Evolutionary conservation across 2,113 vertebrate genomes (phyloP).

Genomic region (Phoxinus phoxinus): DNA sequence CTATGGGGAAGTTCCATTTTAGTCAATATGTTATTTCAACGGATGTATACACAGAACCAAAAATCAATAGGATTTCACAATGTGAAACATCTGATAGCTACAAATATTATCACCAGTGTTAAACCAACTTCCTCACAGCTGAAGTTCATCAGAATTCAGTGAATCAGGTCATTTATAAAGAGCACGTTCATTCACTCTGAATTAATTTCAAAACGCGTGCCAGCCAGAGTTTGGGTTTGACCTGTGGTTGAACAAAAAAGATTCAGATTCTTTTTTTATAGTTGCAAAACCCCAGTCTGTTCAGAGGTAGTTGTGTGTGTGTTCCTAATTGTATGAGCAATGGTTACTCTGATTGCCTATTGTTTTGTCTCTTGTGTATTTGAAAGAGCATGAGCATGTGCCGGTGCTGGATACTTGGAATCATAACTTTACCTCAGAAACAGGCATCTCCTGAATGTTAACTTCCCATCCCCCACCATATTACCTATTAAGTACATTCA

Average conservation of each 20-base stretch:
- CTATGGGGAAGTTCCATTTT: constrained; percentile 39
- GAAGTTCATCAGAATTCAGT: constrained; percentile 5
- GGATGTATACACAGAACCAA: constrained; percentile 37
- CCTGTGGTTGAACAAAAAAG: not conserved
- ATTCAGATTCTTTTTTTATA: not conserved
- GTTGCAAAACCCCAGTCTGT: not conserved
- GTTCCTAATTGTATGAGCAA: constrained; percentile 8
- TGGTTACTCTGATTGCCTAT: constrained; percentile 30
- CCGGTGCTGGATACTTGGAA: constrained; percentile 13
- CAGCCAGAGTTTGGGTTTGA: not conserved
- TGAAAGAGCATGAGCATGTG: not conserved
- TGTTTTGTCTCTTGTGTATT: constrained; percentile 37
- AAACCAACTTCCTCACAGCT: constrained; percentile 4
- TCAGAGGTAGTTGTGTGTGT: constrained; percentile 1
- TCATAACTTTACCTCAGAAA: constrained; percentile 50
- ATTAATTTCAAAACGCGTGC: not conserved
- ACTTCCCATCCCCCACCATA: constrained; percentile 43
- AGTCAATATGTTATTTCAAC: constrained; percentile 47
- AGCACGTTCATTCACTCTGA: not conserved
- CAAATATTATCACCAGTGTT: constrained; percentile 15
- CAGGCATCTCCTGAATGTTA: constrained; percentile 38
- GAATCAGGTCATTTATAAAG: not conserved
- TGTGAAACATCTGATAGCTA: constrained; percentile 30
- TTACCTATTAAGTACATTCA: constrained; percentile 53
- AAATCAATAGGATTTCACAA: constrained; percentile 46